Evolutionary conservation across 2,113 vertebrate genomes (phyloP), one percentile per base, ranked within the genome.

Genomic region (Rhabdornis inornatus): DNA sequence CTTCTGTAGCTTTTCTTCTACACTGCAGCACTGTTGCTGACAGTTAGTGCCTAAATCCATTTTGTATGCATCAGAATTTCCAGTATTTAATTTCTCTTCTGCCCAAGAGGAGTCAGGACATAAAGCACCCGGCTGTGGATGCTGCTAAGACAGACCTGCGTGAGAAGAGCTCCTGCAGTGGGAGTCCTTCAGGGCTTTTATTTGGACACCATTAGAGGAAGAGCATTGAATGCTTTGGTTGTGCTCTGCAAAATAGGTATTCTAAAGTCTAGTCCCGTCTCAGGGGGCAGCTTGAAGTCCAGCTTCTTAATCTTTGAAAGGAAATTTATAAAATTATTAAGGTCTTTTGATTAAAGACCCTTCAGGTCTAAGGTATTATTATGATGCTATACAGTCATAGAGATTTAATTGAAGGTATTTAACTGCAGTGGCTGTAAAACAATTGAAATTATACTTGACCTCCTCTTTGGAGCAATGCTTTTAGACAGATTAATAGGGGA

Each of bases 381-480:
- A 66, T 70, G 71, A 60, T 56, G 68, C 44, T 83, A 24, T 39
- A 63, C 72, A 88, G 71, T 63, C 75, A 76, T 3, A 78, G 76
- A 94, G 31, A 66, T 85, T 88, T 93, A 94, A 88, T 71, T 91
- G 83, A 81, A 88, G 39, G 4, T 68, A 68, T 87, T 95, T 86
- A 89, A 83, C 57, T 82, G 8, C 28, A 76, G 69, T 49, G 39
- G 15, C 44, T 86, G 74, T 77, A 89, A 83, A 95, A 85, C 42
- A 90, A 84, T 69, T 59, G 57, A 91, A 96, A 92, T 87, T 84
- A 82, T 83, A 80, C 53, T 69, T 53, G 14, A 89, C 45, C 50
- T 70, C 6, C 50, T 90, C 81, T 94, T 91, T 90, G 53, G 47
- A 92, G 45, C 27, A 88, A 88, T 79, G 45, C 61, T 65, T 89